Evolutionary conservation across 1,140 invertebrate genomes (phyloP), one percentile per base, ranked within the genome.

Genomic region (Sitodiplosis mosellana): DNA sequence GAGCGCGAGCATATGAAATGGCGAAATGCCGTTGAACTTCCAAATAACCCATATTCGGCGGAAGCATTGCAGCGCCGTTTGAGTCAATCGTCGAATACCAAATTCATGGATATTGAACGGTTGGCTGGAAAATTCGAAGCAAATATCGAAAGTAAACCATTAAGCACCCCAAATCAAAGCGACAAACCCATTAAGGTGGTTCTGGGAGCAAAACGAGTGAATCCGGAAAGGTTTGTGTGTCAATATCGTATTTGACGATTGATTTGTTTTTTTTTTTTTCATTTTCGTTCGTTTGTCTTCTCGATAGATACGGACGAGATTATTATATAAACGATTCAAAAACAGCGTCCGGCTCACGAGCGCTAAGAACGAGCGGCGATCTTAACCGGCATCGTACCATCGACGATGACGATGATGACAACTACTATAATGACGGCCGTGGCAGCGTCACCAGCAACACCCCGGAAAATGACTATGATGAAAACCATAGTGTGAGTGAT

Each of bases 41-140:
- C 43, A n/a, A 45, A 45, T 19, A 45, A 45, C 33, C 43, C 43
- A 45, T 45, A 45, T 45, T 45, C 43, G 12, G 21, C 43, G 14
- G 43, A 45, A 33, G 43, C 22, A 10, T n/a, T 45, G 5, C 21
- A 45, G 15, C 21, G 22, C 10, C 20, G 43, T 6, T 33, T 45
- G 14, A 27, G 21, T 33, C 20, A 33, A 14, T 12, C 43, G 17
- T 18, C 14, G 12, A 45, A 15, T 14, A 22, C 10, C 22, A n/a
- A 14, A 38, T n/a, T 38, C 12, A 3, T 38, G 12, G 36, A 38
- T 38, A 38, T 38, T 12, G 36, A 38, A 17, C 12, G 17, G 14
- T 38, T 38, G 12, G 14, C 36, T 17, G 36, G 17, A 38, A 38
- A 17, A 12, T n/a, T 5, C 5, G 12, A 38, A 38, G 5, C 17